Conservation (phyloP, 2,888 invertebrate species). For the Desoria tigrina region DNA sequence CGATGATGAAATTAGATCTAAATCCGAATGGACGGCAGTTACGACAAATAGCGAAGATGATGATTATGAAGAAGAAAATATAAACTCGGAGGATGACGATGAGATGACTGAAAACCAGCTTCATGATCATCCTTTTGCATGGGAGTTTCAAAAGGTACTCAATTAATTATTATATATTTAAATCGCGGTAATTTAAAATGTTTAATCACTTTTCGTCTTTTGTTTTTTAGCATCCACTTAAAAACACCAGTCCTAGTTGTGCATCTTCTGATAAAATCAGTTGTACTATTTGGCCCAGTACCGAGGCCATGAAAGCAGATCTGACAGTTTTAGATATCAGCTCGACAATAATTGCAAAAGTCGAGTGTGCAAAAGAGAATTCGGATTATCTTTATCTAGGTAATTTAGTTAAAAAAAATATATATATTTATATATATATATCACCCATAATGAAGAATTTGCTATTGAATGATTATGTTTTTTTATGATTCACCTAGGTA, state of each 20-base stretch:
- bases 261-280: conserved; percentile 83
- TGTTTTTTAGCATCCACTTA: conserved; percentile 63
- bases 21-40: conserved; percentile 79
- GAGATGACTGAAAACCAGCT: conserved; percentile 55
- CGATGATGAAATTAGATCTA: conserved; percentile 50
- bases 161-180: background rate
- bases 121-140: conserved; percentile 62
- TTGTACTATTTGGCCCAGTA: conserved; percentile 91
- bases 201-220: background rate
- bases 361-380: conserved; percentile 77
- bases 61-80: conserved; percentile 61
- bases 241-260: conserved; percentile 70
- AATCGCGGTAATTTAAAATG: background rate
- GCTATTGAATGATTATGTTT: background rate
- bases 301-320: conserved; percentile 88
- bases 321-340: conserved; percentile 92
- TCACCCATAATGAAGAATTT: conserved; percentile 7
- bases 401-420: conserved; percentile 36
- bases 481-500: conserved; percentile 52
- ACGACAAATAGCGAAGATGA: conserved; percentile 84
- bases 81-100: conserved; percentile 23
- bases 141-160: conserved; percentile 67
- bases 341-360: conserved; percentile 87
- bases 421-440: conserved; percentile 8
- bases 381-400: conserved; percentile 77